phyloP scores from a whole-genome alignment of 2,113 vertebrate species.

The Tonatia bakeri region DNA sequence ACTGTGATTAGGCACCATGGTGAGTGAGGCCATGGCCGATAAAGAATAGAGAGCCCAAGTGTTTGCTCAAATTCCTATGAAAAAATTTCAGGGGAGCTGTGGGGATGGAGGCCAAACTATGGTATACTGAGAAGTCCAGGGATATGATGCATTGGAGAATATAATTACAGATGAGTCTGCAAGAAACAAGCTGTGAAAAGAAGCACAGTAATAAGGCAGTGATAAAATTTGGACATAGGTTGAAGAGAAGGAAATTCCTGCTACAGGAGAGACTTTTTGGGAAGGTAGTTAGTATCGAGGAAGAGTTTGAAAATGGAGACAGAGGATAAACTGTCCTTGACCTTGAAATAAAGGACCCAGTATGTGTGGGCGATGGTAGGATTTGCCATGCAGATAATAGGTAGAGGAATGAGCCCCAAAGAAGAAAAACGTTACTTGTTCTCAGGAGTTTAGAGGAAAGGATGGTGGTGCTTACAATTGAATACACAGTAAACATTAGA shows the following conservation, averaged over 20 bases:
- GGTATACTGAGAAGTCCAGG: neutral
- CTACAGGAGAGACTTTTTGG: neutral
- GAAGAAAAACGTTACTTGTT: neutral
- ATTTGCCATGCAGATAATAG: neutral
- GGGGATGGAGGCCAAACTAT: neutral
- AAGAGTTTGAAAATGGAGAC: neutral
- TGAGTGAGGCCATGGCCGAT: neutral
- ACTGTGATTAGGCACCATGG: rapidly evolving
- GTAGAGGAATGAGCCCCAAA: neutral
- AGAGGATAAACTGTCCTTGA: neutral
- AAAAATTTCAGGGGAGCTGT: neutral
- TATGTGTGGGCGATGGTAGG: neutral
- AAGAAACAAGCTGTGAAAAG: neutral
- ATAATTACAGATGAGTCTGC: neutral
- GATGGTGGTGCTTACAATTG: neutral
- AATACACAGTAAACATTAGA: neutral
- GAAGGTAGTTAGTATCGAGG: neutral
- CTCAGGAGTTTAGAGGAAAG: neutral
- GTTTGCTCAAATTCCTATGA: neutral
- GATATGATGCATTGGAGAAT: neutral
- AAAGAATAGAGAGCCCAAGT: rapidly evolving
- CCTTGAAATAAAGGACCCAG: neutral
- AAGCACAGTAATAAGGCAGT: neutral
- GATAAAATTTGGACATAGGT: neutral
- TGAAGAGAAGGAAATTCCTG: neutral